Base-by-base conservation (phyloP, 2,888 invertebrate genomes). In the Pomacea canaliculata region DNA sequence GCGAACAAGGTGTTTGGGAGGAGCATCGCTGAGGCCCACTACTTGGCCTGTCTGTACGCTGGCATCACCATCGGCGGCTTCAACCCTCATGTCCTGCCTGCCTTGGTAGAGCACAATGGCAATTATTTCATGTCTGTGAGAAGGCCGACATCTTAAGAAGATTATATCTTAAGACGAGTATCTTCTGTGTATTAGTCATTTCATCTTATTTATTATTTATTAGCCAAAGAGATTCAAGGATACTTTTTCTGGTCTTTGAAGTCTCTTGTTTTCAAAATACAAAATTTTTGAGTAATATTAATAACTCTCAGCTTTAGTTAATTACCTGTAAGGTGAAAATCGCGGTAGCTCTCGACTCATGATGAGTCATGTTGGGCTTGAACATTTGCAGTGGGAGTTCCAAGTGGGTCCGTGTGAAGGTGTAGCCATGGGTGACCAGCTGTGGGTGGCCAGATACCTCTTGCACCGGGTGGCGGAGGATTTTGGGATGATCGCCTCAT, bases 61-160 rank as follows among this genome's bases (percentile, higher is more conserved):
- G 99, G 98, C 70, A 94, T 99, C 76, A 95, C 96, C 80, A 94
- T 99, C 83, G 93, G 95, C 66, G 99, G 99, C 75, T 96, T 96
- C 74, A 99, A 99, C 90, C 98, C 98, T 1, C 99, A 99, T 92
- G 99, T 98, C 76, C 98, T 98, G 98, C 98, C 98, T 0, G 96
- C 97, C 16, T 98, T 97, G 87, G 89, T 89, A 23, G 73, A 78
- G 79, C 23, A 23, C 23, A 23, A 23, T 23, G 23, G 23, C 23
- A 23, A 23, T 23, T 23, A 23, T 0, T 23, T 23, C 23, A 23
- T 23, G 23, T 23, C 23, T 23, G 23, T 0, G 23, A 23, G 23
- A 23, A 23, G 23, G 0, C 23, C 23, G 23, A 23, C 23, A 23
- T 23, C 23, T 23, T 23, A 23, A 23, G 23, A 23, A 0, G 23